Base-by-base conservation (phyloP, 1,140 invertebrate genomes). In the Monochamus saltuarius region DNA sequence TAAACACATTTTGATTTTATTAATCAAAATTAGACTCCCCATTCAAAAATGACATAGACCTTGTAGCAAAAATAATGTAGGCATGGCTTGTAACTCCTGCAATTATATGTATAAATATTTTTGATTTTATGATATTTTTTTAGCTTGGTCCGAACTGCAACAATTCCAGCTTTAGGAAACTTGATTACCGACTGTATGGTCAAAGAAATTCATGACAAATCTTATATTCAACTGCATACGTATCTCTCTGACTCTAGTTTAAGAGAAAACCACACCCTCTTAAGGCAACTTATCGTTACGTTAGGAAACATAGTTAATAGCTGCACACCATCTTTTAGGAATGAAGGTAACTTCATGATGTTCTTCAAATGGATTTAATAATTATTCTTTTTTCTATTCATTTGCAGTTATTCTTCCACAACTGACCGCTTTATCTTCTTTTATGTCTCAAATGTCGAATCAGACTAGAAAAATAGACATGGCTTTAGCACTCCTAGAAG, bases 191-290 rank as follows among this genome's bases (percentile, higher is more conserved):
- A 83, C 47, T 82, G 84, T 37, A 81, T 70, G 47, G 69, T 77
- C 1, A 76, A 67, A 61, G 76, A 88, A 80, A 82, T 87, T 14
- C 79, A 86, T 51, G 87, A 89, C 66, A 87, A 89, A 76, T 84
- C 84, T 35, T 85, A 86, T 66, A 81, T 89, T 73, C 87, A 89
- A 67, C 73, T 90, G n/a, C 85, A 89, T 75, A 84, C 81, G 3
- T 85, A 88, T 39, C 72, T 85, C 42, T 79, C 81, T 64, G 85
- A 87, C 62, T 63, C 78, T 4, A 56, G 75, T 6, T 79, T 81
- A 40, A 69, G 75, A 43, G 81, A 77, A 16, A 78, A 79, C 53
- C 69, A 77, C 54, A 64, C 70, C 35, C 70, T 83, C 37, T 70
- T 79, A 4, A 65, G 81, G 43, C 77, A 82, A 40, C 65, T 84